Evolutionary conservation across 1,140 invertebrate genomes (phyloP), one percentile per base, ranked within the genome.

Genomic region (Aphelinus atriplicis): DNA sequence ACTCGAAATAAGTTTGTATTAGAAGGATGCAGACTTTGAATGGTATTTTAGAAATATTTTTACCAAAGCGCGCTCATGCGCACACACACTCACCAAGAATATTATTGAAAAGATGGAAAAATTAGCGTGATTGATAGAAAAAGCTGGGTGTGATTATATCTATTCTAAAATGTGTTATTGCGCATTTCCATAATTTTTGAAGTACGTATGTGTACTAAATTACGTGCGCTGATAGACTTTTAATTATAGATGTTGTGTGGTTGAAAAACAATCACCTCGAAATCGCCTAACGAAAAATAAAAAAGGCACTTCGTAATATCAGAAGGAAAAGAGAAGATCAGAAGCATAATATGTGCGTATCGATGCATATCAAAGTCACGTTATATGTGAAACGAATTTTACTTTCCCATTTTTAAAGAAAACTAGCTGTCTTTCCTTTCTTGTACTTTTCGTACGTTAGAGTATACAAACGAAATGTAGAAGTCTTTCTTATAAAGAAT

Each of bases 251-350:
- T 75, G 73, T 75, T 66, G 60, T 64, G 60, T 66, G 71, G 63
- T 78, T 79, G 68, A 80, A 71, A 74, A 78, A 73, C 55, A 73
- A 79, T 75, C 73, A 69, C 74, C 70, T 79, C 50, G 51, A 77
- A 53, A 7, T 60, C 26, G 64, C 56, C 57, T 75, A 60, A 60
- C 3, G 26, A 60, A 7, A n/a, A 68, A 42, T 47, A 69, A 69
- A 64, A 26, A 63, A 70, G 48, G 67, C 62, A 66, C n/a, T 70
- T 64, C 9, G 48, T 43, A 57, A 71, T n/a, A 4, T 9, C 42
- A 9, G 58, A 60, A 43, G 42, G 42, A 60, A 26, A 60, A 26
- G 26, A 60, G 4, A n/a, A 60, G 6, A 60, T 60, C 4, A 42
- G 47, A 65, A 71, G 73, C 73, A 71, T 75, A 57, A 69, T 60